Base-by-base conservation (phyloP, 2,888 invertebrate genomes). In the Acutogordius australiensis region DNA sequence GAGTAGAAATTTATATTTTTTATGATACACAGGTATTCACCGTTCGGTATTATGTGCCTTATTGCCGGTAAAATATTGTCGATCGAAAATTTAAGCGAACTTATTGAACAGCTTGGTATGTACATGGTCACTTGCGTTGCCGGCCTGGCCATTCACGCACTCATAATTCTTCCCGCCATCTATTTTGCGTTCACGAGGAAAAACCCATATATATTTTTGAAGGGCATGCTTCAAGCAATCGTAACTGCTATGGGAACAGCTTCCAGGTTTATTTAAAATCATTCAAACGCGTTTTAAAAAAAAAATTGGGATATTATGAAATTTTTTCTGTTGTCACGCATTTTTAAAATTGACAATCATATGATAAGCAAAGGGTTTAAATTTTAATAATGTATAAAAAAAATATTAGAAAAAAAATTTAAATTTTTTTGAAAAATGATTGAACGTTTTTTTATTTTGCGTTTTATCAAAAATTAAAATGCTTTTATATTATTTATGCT, bases 171-270 rank as follows among this genome's bases (percentile, higher is more conserved):
- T 2, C 70, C 70, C 1, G 29, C 67, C 13, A 63, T 70, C 45
- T 67, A 67, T 62, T 62, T 68, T 45, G 57, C 67, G 60, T 62
- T 70, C n/a, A 67, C 67, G 2, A 62, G 70, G 28, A 64, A 65
- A 30, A 71, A 71, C 62, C 70, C 71, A 0, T 67, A 67, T 62
- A 65, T 62, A 21, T 70, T 66, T 61, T 66, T 70, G 23, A 65
- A 66, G 58, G 69, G 70, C 23, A 68, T 70, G 64, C 64, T 68
- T n/a, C 68, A 70, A 62, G 72, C 72, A 18, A 63, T 72, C n/a
- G 64, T 70, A 27, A 71, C 70, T 0, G 71, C 70, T 1, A 63
- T 71, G 2, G 70, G 69, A 8, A 71, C 71, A 1, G 67, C 70
- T 26, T 70, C 70, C 44, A 71, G 70, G 70, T 69, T n/a, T 45